Base-by-base conservation (phyloP, 1,140 invertebrate species). In the Panagrolaimus sp. region DNA sequence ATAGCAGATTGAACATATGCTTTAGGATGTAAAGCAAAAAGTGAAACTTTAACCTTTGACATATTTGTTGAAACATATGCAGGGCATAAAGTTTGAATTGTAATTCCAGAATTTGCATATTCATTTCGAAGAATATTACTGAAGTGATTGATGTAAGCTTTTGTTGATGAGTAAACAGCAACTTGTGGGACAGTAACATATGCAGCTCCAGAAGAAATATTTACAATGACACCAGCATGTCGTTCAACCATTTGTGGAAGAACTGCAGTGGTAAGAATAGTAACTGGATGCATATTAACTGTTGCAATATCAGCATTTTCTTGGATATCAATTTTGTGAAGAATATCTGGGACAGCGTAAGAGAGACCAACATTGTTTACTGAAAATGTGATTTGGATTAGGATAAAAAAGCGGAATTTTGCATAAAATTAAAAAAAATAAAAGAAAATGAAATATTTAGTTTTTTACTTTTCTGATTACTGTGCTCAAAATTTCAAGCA, bases 41-140 rank as follows among this genome's bases (percentile, higher is more conserved):
- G 75, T 7, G 80, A 81, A 7, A 74, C 45, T 47, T 68, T 65
- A n/a, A 79, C 70, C 53, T 81, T 77, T 20, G 74, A 62, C 79
- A 81, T 81, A 47, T 82, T 81, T 4, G 80, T 81, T n/a, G 72
- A 74, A 23, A 81, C 79, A 64, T 81, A 67, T 74, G 81, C 78
- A 31, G 79, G 79, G 63, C 62, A 76, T 13, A 79, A 45, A n/a
- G 73, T 72, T 67, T 79, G 78, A 65, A 79, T 74, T 1, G 69
- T 73, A 16, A 79, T 72, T 45, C 76, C 73, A 11, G 69, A 65
- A 65, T 67, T 61, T 1, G 63, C 76, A 65, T 81, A 81, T 66
- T 81, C 79, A 46, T 72, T 74, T 20, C 75, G 74, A 9, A 81
- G 61, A 48, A 76, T 71, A 20, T 53, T 63, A 23, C 73, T 51